These are phyloP conservation scores for Drosophila guanche DNA, from an alignment of 1,140 invertebrate species.

Conservation along the genomic window DNA sequence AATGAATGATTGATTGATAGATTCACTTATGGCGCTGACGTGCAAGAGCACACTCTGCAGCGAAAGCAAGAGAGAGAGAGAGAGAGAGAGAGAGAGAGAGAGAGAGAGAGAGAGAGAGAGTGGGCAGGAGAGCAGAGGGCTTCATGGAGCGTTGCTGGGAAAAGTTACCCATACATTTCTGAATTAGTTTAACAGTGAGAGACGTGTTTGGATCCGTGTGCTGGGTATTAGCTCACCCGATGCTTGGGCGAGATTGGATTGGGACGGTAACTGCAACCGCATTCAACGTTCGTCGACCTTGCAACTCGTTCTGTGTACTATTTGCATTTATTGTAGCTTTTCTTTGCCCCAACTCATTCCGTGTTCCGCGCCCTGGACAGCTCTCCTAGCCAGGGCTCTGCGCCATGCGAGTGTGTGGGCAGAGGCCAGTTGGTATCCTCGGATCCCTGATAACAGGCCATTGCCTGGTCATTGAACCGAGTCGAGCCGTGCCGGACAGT, in stretches of 20 bases:
- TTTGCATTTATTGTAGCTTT: conserved; percentile 29
- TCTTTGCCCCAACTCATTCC: background rate
- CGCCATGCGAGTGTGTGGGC: conserved; percentile 4
- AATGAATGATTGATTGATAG: background rate
- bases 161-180: conserved; percentile 60
- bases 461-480: conserved; percentile 46
- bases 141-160: conserved; percentile 11
- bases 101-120: background rate
- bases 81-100: background rate
- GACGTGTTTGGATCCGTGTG: conserved; percentile 38
- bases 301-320: conserved; percentile 64
- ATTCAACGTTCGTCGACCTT: conserved; percentile 76
- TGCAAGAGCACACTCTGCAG: too few relatives aligned
- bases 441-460: conserved; percentile 16
- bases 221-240: conserved; percentile 38
- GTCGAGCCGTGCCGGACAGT: conserved; percentile 15
- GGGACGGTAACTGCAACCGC: conserved; percentile 28
- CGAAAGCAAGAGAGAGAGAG: background rate
- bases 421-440: conserved; percentile 9
- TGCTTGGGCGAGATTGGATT: background rate
- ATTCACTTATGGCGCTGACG: conserved; percentile 8
- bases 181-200: conserved; percentile 13
- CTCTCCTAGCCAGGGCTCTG: background rate
- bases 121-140: too few relatives aligned
- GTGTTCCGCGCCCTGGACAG: too few relatives aligned